Evolutionary conservation across 2,113 vertebrate genomes (phyloP), one percentile per base, ranked within the genome.

Genomic region (Centrocercus urophasianus): DNA sequence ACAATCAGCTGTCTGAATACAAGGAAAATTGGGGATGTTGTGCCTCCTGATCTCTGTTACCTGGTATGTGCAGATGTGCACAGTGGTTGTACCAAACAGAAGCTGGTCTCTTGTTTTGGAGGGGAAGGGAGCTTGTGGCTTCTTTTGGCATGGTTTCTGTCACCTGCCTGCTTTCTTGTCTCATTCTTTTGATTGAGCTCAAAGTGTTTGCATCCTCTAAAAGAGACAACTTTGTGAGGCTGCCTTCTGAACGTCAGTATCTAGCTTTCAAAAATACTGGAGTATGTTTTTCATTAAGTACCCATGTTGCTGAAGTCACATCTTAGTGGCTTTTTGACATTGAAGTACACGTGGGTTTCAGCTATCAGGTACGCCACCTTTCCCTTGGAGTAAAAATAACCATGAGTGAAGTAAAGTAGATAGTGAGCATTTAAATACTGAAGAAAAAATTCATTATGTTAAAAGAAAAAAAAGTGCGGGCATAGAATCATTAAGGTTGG

Each of bases 371-470:
- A 71, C 8, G 36, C 45, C 93, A 93, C 84, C 90, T 94, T 89
- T 75, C 91, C 47, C 56, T 45, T 84, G 40, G 34, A 65, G 47
- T 86, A 94, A 96, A 96, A 96, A 95, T 93, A 93, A 76, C 50
- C 24, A 14, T 0, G 2, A n/a, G 67, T 61, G 60, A 60, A 86
- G 34, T 78, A 70, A 93, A 86, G 71, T 69, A 77, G 87, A 72
- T 32, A 42, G 40, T 30, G 36, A 90, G 60, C 27, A 56, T n/a
- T 81, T 75, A 72, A 89, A 59, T 83, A 52, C 7, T 57, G 48
- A 52, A 86, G 48, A 27, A 34, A 43, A 77, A 89, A 77, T 7
- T 13, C 77, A 56, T 64, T 59, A 27, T 54, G 36, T 83, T 77
- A 56, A 6, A 40, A 43, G 45, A 67, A 54, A 65, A 34, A 71